Conservation (phyloP, 1,140 invertebrate genomes). For the Patella vulgata region DNA sequence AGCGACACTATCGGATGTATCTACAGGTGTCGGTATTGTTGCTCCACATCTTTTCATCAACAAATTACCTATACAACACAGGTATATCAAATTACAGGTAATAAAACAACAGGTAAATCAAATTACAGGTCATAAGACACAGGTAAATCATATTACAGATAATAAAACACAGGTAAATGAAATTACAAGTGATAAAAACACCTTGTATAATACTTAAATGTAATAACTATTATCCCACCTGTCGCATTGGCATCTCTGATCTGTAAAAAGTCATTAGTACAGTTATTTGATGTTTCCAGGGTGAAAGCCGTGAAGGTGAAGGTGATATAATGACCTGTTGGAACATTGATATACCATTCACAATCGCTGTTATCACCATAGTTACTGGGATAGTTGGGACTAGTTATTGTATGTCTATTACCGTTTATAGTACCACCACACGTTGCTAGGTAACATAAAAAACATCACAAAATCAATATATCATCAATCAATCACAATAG, state of each 20-base stretch:
- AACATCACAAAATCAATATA: too few species aligned
- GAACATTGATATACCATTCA: constrained; percentile 75
- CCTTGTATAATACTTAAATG: too few species aligned
- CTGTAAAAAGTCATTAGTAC: constrained; percentile 60
- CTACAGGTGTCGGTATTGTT: constrained; percentile 60
- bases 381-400: constrained; percentile 83
- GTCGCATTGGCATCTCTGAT: constrained; percentile 67
- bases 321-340: constrained; percentile 65
- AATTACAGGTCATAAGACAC: too few species aligned
- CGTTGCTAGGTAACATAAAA: constrained; percentile 35
- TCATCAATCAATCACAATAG: too few species aligned
- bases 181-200: too few species aligned
- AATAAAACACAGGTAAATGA: too few species aligned
- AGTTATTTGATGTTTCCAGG: constrained; percentile 43
- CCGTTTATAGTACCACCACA: constrained; percentile 52
- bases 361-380: constrained; percentile 78
- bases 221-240: too few species aligned
- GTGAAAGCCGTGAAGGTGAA: constrained; percentile 60
- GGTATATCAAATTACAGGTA: too few species aligned
- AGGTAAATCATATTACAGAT: too few species aligned
- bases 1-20: constrained; percentile 69
- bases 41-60: constrained; percentile 64
- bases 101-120: too few species aligned
- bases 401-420: constrained; percentile 68
- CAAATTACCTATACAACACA: too few species aligned